Evolutionary conservation across 2,888 invertebrate species (phyloP).

Genomic region (Kuschelorhynchus macadamiae): DNA sequence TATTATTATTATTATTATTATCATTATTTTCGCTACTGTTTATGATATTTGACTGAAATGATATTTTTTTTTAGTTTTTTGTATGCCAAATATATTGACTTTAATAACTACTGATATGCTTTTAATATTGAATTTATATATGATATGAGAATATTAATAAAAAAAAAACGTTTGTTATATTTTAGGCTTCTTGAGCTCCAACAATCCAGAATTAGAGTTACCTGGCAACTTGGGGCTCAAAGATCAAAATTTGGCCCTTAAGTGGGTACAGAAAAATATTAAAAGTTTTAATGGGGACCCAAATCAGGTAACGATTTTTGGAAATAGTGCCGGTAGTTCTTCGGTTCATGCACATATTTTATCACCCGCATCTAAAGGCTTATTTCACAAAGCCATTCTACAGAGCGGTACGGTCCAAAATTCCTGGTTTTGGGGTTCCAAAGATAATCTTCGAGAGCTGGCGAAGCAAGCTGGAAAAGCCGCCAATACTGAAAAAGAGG

Average conservation of each 20-base stretch:
- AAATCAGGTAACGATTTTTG: conserved; percentile 68
- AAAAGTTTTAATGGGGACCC: conserved; percentile 69
- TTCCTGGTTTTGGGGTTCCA: conserved; percentile 52
- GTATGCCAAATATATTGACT: too few species aligned
- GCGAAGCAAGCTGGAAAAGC: conserved; percentile 52
- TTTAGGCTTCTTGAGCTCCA: conserved; percentile 41
- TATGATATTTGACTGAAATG: too few species aligned
- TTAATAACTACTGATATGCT: too few species aligned
- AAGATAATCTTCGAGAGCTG: conserved; percentile 34
- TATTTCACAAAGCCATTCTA: conserved; percentile 59
- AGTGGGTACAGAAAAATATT: conserved; percentile 71
- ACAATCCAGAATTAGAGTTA: conserved; percentile 53
- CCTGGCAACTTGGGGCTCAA: conserved; percentile 72
- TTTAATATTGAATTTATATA: too few species aligned
- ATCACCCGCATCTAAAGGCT: conserved; percentile 42
- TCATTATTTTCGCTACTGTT: too few species aligned
- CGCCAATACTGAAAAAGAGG: conserved; percentile 52
- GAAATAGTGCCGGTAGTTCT: conserved; percentile 46
- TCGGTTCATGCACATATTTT: conserved; percentile 43
- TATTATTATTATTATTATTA: too few species aligned
- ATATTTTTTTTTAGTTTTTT: too few species aligned
- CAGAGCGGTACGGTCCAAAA: conserved; percentile 59
- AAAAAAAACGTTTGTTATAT: too few species aligned
- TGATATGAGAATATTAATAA: too few species aligned
- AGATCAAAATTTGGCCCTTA: conserved; percentile 70